phyloP scores from a whole-genome alignment of 2,113 vertebrate species.

The Corvus moneduloides region DNA sequence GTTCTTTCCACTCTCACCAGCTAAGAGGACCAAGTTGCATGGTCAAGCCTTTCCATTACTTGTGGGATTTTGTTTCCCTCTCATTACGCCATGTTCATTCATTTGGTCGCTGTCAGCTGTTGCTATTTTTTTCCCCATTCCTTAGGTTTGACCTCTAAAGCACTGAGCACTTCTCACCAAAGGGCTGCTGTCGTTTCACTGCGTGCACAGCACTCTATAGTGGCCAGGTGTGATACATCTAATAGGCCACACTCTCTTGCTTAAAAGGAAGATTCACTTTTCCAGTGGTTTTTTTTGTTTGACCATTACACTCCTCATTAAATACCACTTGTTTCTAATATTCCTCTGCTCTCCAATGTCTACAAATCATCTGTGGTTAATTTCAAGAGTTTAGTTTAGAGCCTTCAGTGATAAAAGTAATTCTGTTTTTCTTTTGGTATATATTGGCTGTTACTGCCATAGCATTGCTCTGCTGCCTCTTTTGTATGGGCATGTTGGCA shows the following conservation, averaged over 20 bases:
- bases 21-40: not conserved
- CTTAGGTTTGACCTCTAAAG: not conserved
- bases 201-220: rapidly evolving
- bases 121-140: not conserved
- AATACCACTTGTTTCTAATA: not conserved
- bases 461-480: not conserved
- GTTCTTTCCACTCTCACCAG: not conserved
- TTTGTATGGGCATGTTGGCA: not conserved
- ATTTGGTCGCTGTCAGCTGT: not conserved
- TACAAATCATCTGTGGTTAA: not conserved
- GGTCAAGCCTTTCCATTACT: not conserved
- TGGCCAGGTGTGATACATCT: rapidly evolving
- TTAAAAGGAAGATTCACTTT: not conserved
- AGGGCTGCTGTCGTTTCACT: not conserved
- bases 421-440: not conserved
- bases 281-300: not conserved
- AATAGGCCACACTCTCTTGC: not conserved
- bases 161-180: not conserved
- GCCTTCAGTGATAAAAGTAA: not conserved
- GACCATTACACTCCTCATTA: not conserved
- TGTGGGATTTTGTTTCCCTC: not conserved
- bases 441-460: not conserved
- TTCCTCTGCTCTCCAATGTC: not conserved
- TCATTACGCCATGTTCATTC: not conserved
- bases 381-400: not conserved